Evolutionary conservation across 2,113 vertebrate genomes (phyloP).

Genomic region (Morphnarchus princeps): DNA sequence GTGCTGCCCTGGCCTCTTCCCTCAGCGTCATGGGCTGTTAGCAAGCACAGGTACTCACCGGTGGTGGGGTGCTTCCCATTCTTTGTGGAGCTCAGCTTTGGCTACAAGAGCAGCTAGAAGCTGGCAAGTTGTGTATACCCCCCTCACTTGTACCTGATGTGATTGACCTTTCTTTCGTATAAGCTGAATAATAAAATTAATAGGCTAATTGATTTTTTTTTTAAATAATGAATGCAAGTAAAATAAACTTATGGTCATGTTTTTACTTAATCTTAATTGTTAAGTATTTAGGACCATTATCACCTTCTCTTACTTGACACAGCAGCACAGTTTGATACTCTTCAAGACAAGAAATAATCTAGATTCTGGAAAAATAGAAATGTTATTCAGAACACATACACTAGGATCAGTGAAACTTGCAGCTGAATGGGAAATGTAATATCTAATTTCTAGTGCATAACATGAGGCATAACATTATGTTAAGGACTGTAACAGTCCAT

Average conservation of each 20-base stretch:
- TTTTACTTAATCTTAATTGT: background rate
- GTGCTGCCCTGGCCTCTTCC: background rate
- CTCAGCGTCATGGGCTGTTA: background rate
- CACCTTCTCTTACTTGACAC: background rate
- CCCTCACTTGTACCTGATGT: background rate
- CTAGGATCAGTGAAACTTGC: background rate
- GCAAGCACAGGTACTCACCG: accelerated
- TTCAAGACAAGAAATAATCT: background rate
- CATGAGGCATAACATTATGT: background rate
- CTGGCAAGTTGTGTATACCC: background rate
- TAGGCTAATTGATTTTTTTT: background rate
- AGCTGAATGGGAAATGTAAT: background rate
- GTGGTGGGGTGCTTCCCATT: background rate
- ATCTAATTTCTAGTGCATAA: background rate
- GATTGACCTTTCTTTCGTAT: background rate
- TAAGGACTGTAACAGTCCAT: background rate
- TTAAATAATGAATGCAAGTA: background rate
- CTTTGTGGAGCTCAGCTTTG: background rate
- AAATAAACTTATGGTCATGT: background rate
- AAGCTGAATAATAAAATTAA: background rate
- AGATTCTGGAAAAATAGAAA: background rate
- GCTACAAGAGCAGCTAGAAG: background rate
- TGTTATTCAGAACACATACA: background rate
- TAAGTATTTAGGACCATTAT: background rate
- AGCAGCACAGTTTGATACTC: background rate